A percentile compares a stretch with the other conserved stretches of the same genome.
phyloP scores from a whole-genome alignment of 2,113 vertebrate genomes.

The Nycticorax nycticorax region DNA sequence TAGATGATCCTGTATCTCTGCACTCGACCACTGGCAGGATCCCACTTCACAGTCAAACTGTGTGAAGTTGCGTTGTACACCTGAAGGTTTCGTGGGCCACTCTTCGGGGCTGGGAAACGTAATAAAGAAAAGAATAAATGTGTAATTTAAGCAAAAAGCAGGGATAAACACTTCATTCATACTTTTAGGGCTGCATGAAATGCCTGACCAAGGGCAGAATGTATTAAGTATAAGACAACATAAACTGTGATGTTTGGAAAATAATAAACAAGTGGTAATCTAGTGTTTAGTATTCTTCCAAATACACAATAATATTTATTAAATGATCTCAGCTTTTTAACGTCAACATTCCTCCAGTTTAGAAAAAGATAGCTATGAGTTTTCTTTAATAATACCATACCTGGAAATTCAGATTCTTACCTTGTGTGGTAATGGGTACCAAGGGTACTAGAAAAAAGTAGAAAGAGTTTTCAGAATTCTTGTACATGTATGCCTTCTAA shows the following conservation, averaged over 20 bases:
- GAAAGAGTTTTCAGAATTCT: constrained; percentile 38
- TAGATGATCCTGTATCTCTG: constrained; percentile 88
- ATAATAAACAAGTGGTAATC: not conserved
- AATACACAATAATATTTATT: constrained; percentile 1
- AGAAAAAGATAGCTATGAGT: not conserved
- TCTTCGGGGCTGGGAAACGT: constrained; percentile 76
- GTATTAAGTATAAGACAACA: not conserved
- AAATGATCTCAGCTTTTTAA: constrained; percentile 1
- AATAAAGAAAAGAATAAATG: not conserved
- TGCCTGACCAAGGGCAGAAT: not conserved
- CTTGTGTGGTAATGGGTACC: constrained; percentile 72
- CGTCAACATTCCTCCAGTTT: not conserved
- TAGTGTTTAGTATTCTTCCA: not conserved
- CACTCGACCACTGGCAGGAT: constrained; percentile 85
- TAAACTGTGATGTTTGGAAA: not conserved
- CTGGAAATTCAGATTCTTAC: constrained; percentile 76
- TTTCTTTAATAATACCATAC: not conserved
- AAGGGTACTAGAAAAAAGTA: constrained; percentile 79
- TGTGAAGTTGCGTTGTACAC: constrained; percentile 90
- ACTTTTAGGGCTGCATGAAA: not conserved
- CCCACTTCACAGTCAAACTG: constrained; percentile 90
- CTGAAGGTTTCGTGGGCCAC: constrained; percentile 87
- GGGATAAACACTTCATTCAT: not conserved
- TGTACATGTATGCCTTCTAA: not conserved
- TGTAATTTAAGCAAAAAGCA: not conserved